Evolutionary conservation across 2,888 invertebrate species (phyloP).

Genomic region (Amitus sp.): DNA sequence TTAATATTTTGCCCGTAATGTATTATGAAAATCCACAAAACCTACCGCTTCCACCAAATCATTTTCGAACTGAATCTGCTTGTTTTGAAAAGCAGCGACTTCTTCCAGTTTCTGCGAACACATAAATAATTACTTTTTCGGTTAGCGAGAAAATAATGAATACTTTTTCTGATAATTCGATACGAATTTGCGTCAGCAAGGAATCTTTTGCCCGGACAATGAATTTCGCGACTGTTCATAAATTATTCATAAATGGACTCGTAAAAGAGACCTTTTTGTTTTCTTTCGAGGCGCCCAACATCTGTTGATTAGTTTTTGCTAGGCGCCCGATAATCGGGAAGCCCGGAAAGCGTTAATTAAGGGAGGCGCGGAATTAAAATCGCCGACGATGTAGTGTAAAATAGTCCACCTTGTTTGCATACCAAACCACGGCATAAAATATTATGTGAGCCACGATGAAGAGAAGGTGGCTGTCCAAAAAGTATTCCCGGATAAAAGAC

Average conservation of each 20-base stretch:
- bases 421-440: constrained; percentile 57
- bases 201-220: too few relatives aligned
- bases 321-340: constrained; percentile 53
- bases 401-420: constrained; percentile 54
- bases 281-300: constrained; percentile 46
- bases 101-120: constrained; percentile 52
- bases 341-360: constrained; percentile 15
- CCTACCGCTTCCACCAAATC: constrained; percentile 56
- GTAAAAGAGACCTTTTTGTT: constrained; percentile 53
- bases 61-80: constrained; percentile 56
- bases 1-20: too few relatives aligned
- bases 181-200: too few relatives aligned
- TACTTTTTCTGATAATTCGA: background rate
- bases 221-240: background rate
- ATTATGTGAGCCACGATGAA: constrained; percentile 54
- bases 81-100: constrained; percentile 52
- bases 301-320: constrained; percentile 52
- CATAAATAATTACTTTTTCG: background rate
- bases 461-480: constrained; percentile 56
- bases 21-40: constrained; percentile 25
- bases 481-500: constrained; percentile 56
- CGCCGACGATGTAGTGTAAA: constrained; percentile 12
- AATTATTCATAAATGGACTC: constrained; percentile 8
- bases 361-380: constrained; percentile 15
- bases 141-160: too few relatives aligned